phyloP scores from a whole-genome alignment of 2,888 invertebrate species.

The Neoascia interrupta region DNA sequence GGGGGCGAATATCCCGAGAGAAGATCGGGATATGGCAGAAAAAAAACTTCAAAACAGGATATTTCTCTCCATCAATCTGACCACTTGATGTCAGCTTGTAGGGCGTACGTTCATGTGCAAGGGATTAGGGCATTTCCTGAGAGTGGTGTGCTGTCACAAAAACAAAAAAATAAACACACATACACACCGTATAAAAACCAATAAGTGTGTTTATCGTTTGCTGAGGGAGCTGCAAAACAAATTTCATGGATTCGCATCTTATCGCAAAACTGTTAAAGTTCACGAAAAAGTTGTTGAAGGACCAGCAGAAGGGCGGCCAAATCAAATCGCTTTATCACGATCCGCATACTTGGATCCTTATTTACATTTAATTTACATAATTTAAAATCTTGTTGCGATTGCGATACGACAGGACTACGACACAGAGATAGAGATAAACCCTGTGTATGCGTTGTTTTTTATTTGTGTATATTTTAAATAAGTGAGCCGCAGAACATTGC shows the following conservation, averaged over 20 bases:
- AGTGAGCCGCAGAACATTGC: conserved; percentile 49
- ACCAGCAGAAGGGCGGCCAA: conserved; percentile 68
- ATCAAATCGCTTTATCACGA: conserved; percentile 70
- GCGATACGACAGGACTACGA: conserved; percentile 65
- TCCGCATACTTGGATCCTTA: conserved; percentile 68
- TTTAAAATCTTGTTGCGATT: conserved; percentile 69
- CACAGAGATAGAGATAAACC: conserved; percentile 62
- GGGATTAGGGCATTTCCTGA: conserved; percentile 30
- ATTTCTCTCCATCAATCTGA: conserved; percentile 66
- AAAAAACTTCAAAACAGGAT: conserved; percentile 40
- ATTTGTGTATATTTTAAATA: conserved; percentile 28
- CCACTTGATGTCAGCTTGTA: conserved; percentile 53
- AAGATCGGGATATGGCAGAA: conserved; percentile 3
- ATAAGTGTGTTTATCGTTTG: conserved; percentile 60
- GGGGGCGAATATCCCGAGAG: conserved; percentile 49
- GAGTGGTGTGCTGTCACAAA: too few species aligned
- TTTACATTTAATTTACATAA: conserved; percentile 70
- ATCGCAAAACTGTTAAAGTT: conserved; percentile 68
- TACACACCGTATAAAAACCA: too few species aligned
- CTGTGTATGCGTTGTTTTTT: conserved; percentile 53
- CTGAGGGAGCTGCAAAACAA: conserved; percentile 45
- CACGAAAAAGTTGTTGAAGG: conserved; percentile 70
- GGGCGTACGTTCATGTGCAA: conserved; percentile 7
- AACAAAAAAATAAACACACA: too few species aligned
- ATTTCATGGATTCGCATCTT: conserved; percentile 67